Percentiles rank a stretch among this genome's conserved stretches.
phyloP scores from a whole-genome alignment of 2,797 vertebrate species.

The Gephyroberyx darwinii region DNA sequence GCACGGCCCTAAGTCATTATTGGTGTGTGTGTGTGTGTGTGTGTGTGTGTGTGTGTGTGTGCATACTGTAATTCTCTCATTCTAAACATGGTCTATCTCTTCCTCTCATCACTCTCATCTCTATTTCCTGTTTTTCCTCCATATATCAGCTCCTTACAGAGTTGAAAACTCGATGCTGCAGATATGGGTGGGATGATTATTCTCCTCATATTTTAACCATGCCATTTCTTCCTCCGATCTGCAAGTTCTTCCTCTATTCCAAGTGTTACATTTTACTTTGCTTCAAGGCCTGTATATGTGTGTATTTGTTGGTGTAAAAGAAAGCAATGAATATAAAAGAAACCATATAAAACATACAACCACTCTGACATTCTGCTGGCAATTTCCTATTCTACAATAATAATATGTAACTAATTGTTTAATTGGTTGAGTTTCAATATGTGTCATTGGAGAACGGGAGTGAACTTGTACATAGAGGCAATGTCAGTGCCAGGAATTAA shows the following conservation, averaged over 20 bases:
- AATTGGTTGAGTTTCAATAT: too few relatives aligned
- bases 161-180: slow-evolving; percentile 45
- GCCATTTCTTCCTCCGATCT: slow-evolving; percentile 26
- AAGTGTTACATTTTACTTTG: slow-evolving; percentile 14
- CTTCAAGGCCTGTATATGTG: slow-evolving; percentile 13
- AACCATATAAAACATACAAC: neutral
- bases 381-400: neutral
- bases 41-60: slow-evolving; percentile 10
- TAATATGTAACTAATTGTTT: too few relatives aligned
- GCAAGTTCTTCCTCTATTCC: neutral
- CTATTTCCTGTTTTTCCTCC: slow-evolving; percentile 68
- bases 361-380: neutral
- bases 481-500: neutral
- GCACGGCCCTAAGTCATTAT: slow-evolving; percentile 57
- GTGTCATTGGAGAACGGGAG: too few relatives aligned
- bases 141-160: slow-evolving; percentile 68
- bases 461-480: too few relatives aligned
- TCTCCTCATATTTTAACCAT: slow-evolving; percentile 35
- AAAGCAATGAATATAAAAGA: neutral
- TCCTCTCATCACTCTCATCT: slow-evolving; percentile 61
- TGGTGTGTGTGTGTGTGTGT: slow-evolving; percentile 5
- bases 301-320: neutral
- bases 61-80: slow-evolving; percentile 55
- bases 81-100: slow-evolving; percentile 47
- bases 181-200: slow-evolving; percentile 56